phyloP scores from a whole-genome alignment of 1,140 invertebrate species.

The Gryllus bimaculatus region DNA sequence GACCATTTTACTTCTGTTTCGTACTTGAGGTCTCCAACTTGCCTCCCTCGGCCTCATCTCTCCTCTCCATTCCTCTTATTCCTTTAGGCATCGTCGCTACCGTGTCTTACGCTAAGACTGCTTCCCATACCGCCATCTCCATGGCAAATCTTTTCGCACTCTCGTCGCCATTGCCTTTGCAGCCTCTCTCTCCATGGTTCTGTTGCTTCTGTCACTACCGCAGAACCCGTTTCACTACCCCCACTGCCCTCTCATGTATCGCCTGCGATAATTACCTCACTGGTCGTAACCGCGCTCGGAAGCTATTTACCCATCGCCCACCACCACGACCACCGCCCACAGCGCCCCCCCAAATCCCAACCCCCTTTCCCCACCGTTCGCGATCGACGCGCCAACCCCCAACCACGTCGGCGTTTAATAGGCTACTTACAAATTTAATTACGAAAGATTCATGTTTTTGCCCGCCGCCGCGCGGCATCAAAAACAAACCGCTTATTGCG shows the following conservation, averaged over 20 bases:
- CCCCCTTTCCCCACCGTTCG: not conserved
- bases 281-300: not conserved
- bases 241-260: not conserved
- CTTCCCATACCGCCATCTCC: no score
- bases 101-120: no score
- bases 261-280: not conserved
- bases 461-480: not conserved
- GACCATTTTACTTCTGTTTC: no score
- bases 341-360: not conserved
- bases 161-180: not conserved
- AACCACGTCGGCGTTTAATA: not conserved
- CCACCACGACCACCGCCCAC: no score
- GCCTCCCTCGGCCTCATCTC: no score
- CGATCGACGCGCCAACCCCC: no score
- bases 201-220: no score
- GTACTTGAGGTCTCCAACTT: no score
- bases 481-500: not conserved
- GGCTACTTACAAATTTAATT: constrained; percentile 2
- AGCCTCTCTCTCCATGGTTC: not conserved
- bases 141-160: not conserved
- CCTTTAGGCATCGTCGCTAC: no score
- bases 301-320: not conserved
- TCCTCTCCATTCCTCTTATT: no score
- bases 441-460: not conserved
- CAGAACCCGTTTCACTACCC: no score